These are phyloP conservation scores for Cepaea nemoralis DNA, from an alignment of 1,140 invertebrate genomes.

Conservation along the genomic window DNA sequence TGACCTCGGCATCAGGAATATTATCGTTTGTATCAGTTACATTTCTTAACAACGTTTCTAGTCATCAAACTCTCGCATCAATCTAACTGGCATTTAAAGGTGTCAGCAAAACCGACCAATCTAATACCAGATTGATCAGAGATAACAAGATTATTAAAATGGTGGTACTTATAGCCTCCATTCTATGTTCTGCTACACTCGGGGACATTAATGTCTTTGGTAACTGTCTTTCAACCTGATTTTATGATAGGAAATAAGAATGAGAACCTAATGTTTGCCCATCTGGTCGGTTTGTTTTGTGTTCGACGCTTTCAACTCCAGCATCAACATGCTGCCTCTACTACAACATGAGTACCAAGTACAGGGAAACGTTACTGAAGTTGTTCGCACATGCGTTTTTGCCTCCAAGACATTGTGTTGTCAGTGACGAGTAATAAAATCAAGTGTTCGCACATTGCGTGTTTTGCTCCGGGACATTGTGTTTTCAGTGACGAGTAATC, in stretches of 20 bases:
- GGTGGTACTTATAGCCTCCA: conserved; percentile 3
- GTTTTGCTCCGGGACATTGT: too few species aligned
- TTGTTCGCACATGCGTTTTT: background rate
- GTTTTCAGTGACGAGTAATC: too few species aligned
- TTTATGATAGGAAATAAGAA: background rate
- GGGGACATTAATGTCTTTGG: background rate
- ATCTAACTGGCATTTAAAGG: background rate
- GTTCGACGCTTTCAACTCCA: too few species aligned
- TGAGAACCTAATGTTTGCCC: background rate
- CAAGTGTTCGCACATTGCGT: too few species aligned
- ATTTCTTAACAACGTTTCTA: conserved; percentile 4
- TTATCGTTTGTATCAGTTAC: background rate
- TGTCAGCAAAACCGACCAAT: background rate
- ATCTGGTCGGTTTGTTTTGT: background rate
- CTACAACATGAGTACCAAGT: conserved; percentile 40
- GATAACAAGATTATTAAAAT: background rate
- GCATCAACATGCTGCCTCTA: too few species aligned
- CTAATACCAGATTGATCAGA: background rate
- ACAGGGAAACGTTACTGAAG: conserved; percentile 26
- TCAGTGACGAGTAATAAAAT: too few species aligned
- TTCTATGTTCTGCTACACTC: conserved; percentile 13
- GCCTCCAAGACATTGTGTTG: too few species aligned
- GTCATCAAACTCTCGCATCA: background rate
- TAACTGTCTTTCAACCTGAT: background rate
- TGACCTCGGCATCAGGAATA: background rate